Conservation (phyloP, 2,797 vertebrate genomes). For the Crax fasciolata region DNA sequence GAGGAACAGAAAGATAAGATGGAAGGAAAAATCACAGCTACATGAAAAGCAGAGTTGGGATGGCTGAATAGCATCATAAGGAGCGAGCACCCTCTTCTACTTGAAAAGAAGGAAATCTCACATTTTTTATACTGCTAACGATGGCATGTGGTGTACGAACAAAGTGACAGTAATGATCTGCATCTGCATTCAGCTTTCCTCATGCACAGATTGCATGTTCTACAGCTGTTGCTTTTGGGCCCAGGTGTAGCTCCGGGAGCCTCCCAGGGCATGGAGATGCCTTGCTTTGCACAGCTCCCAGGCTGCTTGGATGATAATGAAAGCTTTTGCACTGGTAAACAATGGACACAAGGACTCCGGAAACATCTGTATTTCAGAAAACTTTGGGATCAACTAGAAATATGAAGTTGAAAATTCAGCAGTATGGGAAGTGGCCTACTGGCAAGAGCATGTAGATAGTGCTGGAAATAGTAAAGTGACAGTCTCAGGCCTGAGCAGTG, state of each 20-base stretch:
- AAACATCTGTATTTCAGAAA: not conserved
- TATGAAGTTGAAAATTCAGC: not conserved
- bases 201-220: rapidly evolving
- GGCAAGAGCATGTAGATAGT: not conserved
- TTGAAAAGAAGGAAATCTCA: not conserved
- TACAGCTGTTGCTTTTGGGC: not conserved
- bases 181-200: not conserved
- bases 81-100: not conserved
- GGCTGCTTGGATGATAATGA: not conserved
- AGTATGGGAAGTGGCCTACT: not conserved
- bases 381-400: not conserved
- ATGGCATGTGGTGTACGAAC: not conserved
- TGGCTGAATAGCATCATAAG: not conserved
- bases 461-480: not conserved
- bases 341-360: not conserved
- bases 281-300: not conserved
- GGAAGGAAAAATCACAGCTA: not conserved
- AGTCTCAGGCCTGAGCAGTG: not conserved
- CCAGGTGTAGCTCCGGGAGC: not conserved
- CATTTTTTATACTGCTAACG: not conserved
- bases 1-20: not conserved
- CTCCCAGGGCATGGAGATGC: not conserved
- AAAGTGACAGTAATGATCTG: not conserved
- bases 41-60: not conserved
- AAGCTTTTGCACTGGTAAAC: not conserved